Base-by-base conservation (phyloP, 2,888 invertebrate species). In the Orthosia incerta region DNA sequence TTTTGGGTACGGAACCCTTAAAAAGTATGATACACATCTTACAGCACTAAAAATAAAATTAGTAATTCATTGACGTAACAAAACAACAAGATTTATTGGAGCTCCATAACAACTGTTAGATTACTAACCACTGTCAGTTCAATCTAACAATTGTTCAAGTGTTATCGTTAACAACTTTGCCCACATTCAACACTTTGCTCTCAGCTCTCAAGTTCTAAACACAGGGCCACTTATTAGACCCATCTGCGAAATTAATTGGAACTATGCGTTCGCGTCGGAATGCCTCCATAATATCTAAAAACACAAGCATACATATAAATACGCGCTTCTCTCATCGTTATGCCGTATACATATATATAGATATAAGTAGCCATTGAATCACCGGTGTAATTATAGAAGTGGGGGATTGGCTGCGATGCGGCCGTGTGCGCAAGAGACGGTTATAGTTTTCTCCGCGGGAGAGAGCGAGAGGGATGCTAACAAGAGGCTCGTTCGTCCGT, bases 381-480 rank as follows among this genome's bases (percentile, higher is more conserved):
- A 96, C 95, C 95, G 94, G 93, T 95, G 96, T 96, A 96, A 96
- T 96, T 96, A 96, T 96, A 96, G 95, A 96, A 96, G 96, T 95
- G 96, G 96, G 96, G 96, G 96, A 95, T 96, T 95, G 96, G 95
- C 95, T 96, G 95, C 93, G 95, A 94, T 95, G 95, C 94, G 93
- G 94, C 92, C 86, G 91, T 80, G 95, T 88, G 91, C 75, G 93
- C 91, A 83, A 79, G 91, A 91, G 94, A 95, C 84, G 81, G 90
- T 87, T 83, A 88, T 90, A 92, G 84, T 87, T 87, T 81, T 81
- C 75, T 71, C 81, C 84, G 82, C 66, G 89, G 74, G 95, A 87
- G 91, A 63, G 93, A 95, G 87, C 83, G 91, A 91, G 95, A 95
- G 87, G 89, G 91, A 86, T 85, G 95, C 90, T 96, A 96, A 96